These are phyloP conservation scores for Zhuqinia jingwanae DNA, from an alignment of 2,888 invertebrate species.

Conservation along the genomic window DNA sequence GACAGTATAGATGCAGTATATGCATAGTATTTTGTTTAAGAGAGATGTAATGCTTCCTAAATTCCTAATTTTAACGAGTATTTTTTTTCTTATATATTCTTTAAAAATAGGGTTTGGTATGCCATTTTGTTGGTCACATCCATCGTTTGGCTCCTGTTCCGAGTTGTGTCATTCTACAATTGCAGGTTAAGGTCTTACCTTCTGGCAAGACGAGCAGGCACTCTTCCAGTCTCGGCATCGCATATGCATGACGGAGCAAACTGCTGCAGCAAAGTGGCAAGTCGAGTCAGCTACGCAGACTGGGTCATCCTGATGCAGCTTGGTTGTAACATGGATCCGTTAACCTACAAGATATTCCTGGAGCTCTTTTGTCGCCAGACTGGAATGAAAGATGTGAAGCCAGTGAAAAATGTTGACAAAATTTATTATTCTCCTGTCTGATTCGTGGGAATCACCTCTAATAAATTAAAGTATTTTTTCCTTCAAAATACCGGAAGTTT, in stretches of 20 bases:
- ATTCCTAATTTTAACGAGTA: neutral
- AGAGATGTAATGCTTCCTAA: neutral
- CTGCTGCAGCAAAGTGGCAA: slow-evolving; percentile 57
- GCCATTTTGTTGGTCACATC: slow-evolving; percentile 47
- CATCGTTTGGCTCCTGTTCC: slow-evolving; percentile 57
- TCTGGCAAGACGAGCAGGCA: slow-evolving; percentile 51
- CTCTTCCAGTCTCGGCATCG: slow-evolving; percentile 15
- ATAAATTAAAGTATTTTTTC: too few relatives aligned
- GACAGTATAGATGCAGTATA: too few relatives aligned
- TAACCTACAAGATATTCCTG: slow-evolving; percentile 57
- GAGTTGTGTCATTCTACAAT: slow-evolving; percentile 60
- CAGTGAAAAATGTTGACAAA: slow-evolving; percentile 44
- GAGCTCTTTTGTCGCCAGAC: slow-evolving; percentile 54
- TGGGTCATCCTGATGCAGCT: slow-evolving; percentile 66
- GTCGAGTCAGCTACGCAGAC: slow-evolving; percentile 56
- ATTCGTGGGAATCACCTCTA: too few relatives aligned
- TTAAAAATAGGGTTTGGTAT: slow-evolving; percentile 69
- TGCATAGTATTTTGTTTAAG: too few relatives aligned
- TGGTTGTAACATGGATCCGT: slow-evolving; percentile 58
- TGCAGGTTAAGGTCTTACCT: slow-evolving; percentile 13
- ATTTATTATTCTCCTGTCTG: slow-evolving; percentile 54
- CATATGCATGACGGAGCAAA: slow-evolving; percentile 37
- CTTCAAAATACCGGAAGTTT: too few relatives aligned
- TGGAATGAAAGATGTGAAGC: slow-evolving; percentile 36
- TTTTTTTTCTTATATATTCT: too few relatives aligned